Evolutionary conservation across 2,797 vertebrate genomes (phyloP).

Genomic region (Furcifer pardalis): DNA sequence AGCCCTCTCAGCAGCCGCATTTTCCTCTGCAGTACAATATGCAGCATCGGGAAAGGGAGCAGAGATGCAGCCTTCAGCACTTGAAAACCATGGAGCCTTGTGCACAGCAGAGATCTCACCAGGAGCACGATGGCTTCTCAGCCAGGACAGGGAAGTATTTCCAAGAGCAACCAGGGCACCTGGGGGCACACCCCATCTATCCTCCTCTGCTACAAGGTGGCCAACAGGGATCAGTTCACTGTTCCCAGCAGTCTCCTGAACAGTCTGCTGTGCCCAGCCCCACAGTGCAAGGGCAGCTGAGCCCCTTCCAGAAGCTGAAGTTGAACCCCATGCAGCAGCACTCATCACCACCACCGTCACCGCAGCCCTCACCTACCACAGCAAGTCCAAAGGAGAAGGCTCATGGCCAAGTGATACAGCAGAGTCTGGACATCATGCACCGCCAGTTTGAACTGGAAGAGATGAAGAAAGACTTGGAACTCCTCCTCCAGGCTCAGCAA

Average conservation of each 20-base stretch:
- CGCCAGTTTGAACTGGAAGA: slow-evolving; percentile 82
- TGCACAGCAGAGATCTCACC: slow-evolving; percentile 53
- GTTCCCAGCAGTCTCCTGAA: slow-evolving; percentile 65
- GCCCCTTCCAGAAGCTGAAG: slow-evolving; percentile 74
- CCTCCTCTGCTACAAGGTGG: slow-evolving; percentile 70
- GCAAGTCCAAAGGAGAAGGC: slow-evolving; percentile 61
- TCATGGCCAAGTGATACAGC: slow-evolving; percentile 75
- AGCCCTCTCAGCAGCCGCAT: slow-evolving; percentile 52
- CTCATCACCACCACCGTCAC: slow-evolving; percentile 64
- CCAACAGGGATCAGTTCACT: slow-evolving; percentile 60
- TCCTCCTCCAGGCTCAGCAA: slow-evolving; percentile 80
- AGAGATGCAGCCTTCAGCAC: slow-evolving; percentile 54
- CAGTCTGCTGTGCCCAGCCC: slow-evolving; percentile 71
- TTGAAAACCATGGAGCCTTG: slow-evolving; percentile 64
- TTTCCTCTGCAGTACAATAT: slow-evolving; percentile 67
- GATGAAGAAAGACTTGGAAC: slow-evolving; percentile 81
- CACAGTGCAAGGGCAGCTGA: slow-evolving; percentile 73
- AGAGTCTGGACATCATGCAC: slow-evolving; percentile 79
- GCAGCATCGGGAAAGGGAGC: slow-evolving; percentile 71
- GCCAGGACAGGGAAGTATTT: slow-evolving; percentile 61
- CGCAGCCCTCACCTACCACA: slow-evolving; percentile 24
- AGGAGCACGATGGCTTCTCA: slow-evolving; percentile 48
- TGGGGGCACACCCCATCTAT: slow-evolving; percentile 68
- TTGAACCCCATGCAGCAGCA: slow-evolving; percentile 64
- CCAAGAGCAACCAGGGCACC: slow-evolving; percentile 65